A percentile compares a stretch with the other conserved stretches of the same genome.
These are phyloP conservation scores for Cotesia typhae DNA, from an alignment of 1,140 invertebrate species.

Conservation along the genomic window DNA sequence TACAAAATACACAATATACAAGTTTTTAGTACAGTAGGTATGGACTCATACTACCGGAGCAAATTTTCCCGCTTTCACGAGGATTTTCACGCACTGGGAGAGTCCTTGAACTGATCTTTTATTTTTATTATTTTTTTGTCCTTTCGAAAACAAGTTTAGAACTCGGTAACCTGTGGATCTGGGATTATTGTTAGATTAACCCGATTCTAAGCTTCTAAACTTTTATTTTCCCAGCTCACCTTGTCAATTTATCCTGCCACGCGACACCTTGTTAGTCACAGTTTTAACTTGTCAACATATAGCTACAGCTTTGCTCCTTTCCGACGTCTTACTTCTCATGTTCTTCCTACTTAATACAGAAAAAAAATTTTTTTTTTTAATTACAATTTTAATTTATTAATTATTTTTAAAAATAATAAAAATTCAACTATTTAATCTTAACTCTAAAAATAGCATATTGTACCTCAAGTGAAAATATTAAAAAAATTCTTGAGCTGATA, in stretches of 20 bases:
- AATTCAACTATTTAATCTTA: no score
- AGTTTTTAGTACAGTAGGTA: background rate
- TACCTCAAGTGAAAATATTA: no score
- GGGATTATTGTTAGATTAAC: conserved; percentile 47
- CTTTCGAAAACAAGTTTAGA: conserved; percentile 19
- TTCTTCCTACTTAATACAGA: no score
- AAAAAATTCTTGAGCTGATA: no score
- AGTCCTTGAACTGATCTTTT: conserved; percentile 32
- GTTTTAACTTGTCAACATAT: no score
- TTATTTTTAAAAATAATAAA: no score
- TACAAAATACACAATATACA: background rate
- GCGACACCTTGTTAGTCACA: conserved; percentile 12
- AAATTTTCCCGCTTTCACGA: conserved; percentile 39
- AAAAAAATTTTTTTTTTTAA: no score
- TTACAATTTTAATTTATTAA: no score
- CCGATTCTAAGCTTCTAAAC: conserved; percentile 38
- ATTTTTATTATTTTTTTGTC: background rate
- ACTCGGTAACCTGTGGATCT: conserved; percentile 5
- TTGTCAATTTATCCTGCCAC: conserved; percentile 4
- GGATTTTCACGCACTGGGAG: background rate
- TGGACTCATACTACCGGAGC: conserved; percentile 9
- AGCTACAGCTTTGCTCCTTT: no score
- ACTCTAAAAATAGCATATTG: no score
- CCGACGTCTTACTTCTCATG: no score
- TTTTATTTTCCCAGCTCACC: background rate